Evolutionary conservation across 2,113 vertebrate species (phyloP).

Genomic region (Argyrosomus japonicus): DNA sequence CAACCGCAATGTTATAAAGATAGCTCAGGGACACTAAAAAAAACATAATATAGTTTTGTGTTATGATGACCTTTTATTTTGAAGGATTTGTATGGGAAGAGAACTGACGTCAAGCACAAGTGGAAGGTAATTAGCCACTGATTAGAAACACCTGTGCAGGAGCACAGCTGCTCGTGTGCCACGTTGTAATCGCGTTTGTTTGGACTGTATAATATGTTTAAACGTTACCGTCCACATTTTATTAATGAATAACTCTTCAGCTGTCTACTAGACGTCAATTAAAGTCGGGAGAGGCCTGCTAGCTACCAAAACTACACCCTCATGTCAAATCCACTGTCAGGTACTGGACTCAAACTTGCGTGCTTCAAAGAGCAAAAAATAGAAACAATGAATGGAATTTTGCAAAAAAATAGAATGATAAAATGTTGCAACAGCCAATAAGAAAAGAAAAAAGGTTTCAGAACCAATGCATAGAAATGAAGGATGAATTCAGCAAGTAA

Average conservation of each 20-base stretch:
- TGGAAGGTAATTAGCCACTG: neutral
- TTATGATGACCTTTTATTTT: conserved; percentile 44
- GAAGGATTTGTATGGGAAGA: neutral
- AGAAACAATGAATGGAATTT: no score
- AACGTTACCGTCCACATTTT: neutral
- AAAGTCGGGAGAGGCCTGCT: neutral
- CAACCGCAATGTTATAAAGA: neutral
- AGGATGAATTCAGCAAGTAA: no score
- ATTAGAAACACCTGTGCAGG: conserved; percentile 27
- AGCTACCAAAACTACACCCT: neutral
- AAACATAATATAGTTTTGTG: neutral
- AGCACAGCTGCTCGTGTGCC: fast-evolving
- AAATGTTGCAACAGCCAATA: no score
- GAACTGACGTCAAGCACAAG: neutral
- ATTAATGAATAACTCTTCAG: neutral
- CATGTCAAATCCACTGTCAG: no score
- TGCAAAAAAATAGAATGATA: neutral
- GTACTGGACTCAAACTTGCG: neutral
- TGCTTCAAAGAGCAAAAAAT: no score
- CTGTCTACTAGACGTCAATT: neutral
- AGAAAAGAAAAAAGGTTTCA: no score
- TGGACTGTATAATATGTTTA: neutral
- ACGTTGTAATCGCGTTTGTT: neutral
- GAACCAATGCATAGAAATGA: no score
- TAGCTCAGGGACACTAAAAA: neutral